Evolutionary conservation across 2,113 vertebrate species (phyloP).

Genomic region (Hemiscyllium ocellatum): DNA sequence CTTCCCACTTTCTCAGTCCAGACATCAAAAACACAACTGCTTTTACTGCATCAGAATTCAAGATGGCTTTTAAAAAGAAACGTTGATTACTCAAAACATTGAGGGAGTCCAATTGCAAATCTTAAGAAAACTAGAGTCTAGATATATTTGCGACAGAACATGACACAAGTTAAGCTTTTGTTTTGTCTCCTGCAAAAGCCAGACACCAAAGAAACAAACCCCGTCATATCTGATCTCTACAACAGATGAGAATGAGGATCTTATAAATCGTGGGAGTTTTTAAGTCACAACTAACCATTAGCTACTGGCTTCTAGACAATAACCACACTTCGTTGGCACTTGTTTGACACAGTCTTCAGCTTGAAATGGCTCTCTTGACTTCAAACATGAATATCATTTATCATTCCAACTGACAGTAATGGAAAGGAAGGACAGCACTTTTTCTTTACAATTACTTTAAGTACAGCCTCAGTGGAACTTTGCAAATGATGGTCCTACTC

Average conservation of each 20-base stretch:
- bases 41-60: too few relatives aligned
- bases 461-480: background rate
- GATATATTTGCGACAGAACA: background rate
- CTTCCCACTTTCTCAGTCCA: background rate
- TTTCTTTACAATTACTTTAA: background rate
- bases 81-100: background rate
- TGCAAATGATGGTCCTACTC: background rate
- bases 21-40: background rate
- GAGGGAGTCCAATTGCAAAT: background rate
- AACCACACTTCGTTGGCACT: background rate
- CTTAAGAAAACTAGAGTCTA: background rate
- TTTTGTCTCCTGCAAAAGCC: background rate
- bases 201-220: background rate
- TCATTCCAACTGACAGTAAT: background rate
- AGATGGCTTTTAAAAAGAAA: too few relatives aligned
- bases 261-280: background rate
- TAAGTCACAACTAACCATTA: background rate
- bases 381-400: background rate
- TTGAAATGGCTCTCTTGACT: background rate
- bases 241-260: background rate
- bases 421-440: background rate
- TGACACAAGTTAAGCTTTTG: background rate
- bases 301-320: background rate
- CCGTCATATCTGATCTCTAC: background rate
- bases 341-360: background rate